Evolutionary conservation across 2,888 invertebrate species (phyloP).

Genomic region (Troides helena): DNA sequence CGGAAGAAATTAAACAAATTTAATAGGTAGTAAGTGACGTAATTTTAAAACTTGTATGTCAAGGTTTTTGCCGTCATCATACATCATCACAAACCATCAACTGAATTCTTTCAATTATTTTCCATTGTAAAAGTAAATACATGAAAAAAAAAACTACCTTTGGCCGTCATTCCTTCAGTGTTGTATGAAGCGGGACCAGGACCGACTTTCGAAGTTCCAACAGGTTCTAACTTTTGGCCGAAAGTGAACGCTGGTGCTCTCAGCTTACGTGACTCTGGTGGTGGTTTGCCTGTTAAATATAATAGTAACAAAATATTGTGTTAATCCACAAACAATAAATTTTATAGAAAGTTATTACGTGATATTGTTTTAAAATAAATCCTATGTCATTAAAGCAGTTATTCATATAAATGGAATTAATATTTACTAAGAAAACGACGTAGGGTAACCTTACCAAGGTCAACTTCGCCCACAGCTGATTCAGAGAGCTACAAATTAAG

Average conservation of each 20-base stretch:
- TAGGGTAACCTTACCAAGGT: constrained; percentile 38
- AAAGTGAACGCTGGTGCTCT: constrained; percentile 92
- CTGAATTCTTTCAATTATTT: not conserved
- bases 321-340: not conserved
- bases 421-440: not conserved
- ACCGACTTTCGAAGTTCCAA: constrained; percentile 81
- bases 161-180: constrained; percentile 90
- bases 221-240: constrained; percentile 83
- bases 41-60: not conserved
- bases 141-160: constrained; percentile 78
- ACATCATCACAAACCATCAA: not conserved
- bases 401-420: not conserved
- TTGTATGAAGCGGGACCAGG: constrained; percentile 96
- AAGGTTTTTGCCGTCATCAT: not conserved
- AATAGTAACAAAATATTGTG: no score
- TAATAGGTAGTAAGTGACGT: not conserved
- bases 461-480: constrained; percentile 58
- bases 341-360: not conserved
- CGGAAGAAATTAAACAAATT: not conserved
- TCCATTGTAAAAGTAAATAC: not conserved
- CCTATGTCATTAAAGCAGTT: not conserved
- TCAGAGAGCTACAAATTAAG: constrained; percentile 38
- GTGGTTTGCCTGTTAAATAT: constrained; percentile 83
- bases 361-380: not conserved
- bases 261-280: constrained; percentile 87